Evolutionary conservation across 2,888 invertebrate species (phyloP), one percentile per base, ranked within the genome.

Genomic region (Psylliodes chrysocephalus): DNA sequence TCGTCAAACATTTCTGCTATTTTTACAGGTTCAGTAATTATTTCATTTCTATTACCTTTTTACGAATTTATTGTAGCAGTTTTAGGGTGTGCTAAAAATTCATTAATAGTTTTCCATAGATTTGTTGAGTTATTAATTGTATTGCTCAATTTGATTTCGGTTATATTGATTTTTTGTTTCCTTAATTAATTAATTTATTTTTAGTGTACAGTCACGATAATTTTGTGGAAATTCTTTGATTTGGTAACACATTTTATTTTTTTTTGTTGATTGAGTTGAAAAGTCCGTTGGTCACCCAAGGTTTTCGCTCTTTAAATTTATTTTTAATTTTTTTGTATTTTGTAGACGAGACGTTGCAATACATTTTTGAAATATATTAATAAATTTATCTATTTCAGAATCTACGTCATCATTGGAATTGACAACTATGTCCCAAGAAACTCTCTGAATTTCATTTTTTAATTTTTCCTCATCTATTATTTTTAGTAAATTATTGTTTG

Each of bases 71-170:
- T n/a, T 51, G n/a, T n/a, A 1, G 14, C 10, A 14, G 1, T 6
- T 12, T 30, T 8, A 14, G 51, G 28, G 8, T 5, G 8, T 30
- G 28, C 25, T 6, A 54, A 15, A 17, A 54, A 17, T 40, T 54
- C 54, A 30, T 54, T 54, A 5, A 54, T 25, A 6, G 42, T 54
- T 15, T 19, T n/a, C 54, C 54, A 54, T 19, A 54, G 1, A n/a
- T 54, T 22, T 14, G 35, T 40, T 22, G 42, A 54, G 42, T 42
- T 14, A 14, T 54, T 54, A 14, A 14, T 54, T 54, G n/a, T 22
- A 1, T 14, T 42, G 7, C 35, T 40, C 42, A 12, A 54, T n/a
- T 8, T 25, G 12, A 4, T 54, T 25, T 54, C 15, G 35, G 15
- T 54, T 25, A 54, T 54, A 25, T 0, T 18, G 22, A 10, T 15